A percentile compares a stretch with the other conserved stretches of the same genome.
phyloP scores from a whole-genome alignment of 2,888 invertebrate species.

The Pecten maximus region DNA sequence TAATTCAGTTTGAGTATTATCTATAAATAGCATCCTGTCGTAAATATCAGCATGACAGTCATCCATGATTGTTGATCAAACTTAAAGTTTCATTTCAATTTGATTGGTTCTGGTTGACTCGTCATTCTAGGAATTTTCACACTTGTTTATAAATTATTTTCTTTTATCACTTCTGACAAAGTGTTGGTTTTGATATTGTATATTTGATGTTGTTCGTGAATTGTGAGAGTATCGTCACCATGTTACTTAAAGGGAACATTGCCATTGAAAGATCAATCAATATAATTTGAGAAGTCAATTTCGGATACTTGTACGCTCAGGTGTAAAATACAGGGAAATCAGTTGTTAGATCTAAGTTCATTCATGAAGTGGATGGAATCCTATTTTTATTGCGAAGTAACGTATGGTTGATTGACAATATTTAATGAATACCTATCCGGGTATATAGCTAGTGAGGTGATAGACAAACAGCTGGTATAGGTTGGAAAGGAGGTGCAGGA shows the following conservation, averaged over 20 bases:
- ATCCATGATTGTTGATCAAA: too few relatives aligned
- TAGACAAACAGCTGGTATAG: not conserved
- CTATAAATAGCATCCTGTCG: too few relatives aligned
- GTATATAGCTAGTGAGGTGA: not conserved
- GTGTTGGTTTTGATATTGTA: not conserved
- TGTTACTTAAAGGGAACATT: not conserved
- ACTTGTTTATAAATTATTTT: too few relatives aligned
- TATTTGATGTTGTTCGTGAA: not conserved
- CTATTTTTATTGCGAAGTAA: not conserved
- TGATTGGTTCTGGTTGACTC: too few relatives aligned
- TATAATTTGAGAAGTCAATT: not conserved
- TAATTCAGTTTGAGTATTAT: too few relatives aligned
- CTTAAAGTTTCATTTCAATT: too few relatives aligned
- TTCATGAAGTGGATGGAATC: not conserved
- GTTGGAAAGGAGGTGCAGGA: not conserved
- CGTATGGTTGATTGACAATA: not conserved
- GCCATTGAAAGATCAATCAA: not conserved
- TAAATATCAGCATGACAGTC: too few relatives aligned
- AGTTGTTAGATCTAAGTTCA: not conserved
- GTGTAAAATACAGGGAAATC: not conserved
- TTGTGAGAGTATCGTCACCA: not conserved
- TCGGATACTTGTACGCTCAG: not conserved
- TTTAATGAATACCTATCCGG: not conserved
- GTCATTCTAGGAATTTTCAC: too few relatives aligned
- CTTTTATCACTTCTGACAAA: not conserved